Percentiles rank a stretch among this genome's conserved stretches.
Conservation (phyloP, 2,797 vertebrate genomes). For the Syndactyla subalaris region DNA sequence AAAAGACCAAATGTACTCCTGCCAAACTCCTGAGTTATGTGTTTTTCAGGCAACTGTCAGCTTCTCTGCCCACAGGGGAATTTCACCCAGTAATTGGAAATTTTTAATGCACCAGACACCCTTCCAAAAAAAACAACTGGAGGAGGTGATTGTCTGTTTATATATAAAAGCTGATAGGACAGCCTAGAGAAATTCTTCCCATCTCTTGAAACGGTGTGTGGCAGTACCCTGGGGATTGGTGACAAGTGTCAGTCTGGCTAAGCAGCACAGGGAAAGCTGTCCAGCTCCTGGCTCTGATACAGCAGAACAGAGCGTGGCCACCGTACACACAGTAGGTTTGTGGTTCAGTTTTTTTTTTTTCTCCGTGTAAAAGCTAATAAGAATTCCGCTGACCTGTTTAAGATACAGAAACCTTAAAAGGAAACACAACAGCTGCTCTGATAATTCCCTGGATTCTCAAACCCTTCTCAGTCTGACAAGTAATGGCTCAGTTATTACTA, state of each 20-base stretch:
- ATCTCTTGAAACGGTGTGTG: not conserved
- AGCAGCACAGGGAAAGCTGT: not conserved
- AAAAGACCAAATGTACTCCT: not conserved
- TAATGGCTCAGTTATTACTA: constrained; percentile 61
- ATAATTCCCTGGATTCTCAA: constrained; percentile 61
- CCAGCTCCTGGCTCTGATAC: not conserved
- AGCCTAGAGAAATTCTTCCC: not conserved
- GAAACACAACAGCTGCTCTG: constrained; percentile 62
- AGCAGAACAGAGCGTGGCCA: not conserved
- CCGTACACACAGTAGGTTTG: not conserved
- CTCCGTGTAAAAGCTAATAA: constrained; percentile 22
- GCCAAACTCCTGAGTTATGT: not conserved
- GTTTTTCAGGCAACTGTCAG: not conserved
- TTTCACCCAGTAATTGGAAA: not conserved
- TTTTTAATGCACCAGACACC: not conserved
- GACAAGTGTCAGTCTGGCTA: constrained; percentile 27
- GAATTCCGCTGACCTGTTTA: constrained; percentile 60
- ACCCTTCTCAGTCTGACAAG: constrained; percentile 56
- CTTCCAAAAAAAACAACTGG: not conserved
- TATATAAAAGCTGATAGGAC: not conserved
- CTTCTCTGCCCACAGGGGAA: not conserved
- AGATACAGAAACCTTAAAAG: constrained; percentile 65
- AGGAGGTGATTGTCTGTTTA: not conserved
- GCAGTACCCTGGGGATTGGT: not conserved
- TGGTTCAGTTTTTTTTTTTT: not conserved